phyloP scores from a whole-genome alignment of 2,888 invertebrate species.

The Rhingia rostrata region DNA sequence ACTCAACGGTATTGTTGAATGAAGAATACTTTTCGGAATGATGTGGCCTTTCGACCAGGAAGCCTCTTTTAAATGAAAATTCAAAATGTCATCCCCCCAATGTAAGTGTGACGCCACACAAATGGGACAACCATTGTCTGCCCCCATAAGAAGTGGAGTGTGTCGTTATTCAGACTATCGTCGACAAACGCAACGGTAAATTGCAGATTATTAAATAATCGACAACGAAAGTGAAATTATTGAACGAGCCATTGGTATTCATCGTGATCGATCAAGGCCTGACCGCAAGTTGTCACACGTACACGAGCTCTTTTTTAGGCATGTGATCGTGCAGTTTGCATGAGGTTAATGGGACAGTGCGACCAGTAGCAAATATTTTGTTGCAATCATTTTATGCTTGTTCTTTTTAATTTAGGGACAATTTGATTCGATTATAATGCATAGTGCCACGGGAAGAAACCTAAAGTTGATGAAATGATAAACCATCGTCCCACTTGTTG shows the following conservation, averaged over 20 bases:
- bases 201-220: conserved; percentile 54
- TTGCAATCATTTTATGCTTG: too few relatives aligned
- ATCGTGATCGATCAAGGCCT: conserved; percentile 40
- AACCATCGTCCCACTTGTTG: too few relatives aligned
- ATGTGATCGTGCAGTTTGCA: conserved; percentile 30
- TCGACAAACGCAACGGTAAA: conserved; percentile 24
- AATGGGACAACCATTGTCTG: conserved; percentile 53
- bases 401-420: too few relatives aligned
- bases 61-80: conserved; percentile 66
- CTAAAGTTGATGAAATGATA: too few relatives aligned
- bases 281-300: conserved; percentile 53
- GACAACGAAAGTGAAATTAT: conserved; percentile 68
- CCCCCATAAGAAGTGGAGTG: conserved; percentile 53
- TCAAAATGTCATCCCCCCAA: conserved; percentile 34
- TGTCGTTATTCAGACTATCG: conserved; percentile 44
- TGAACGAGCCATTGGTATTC: conserved; percentile 58
- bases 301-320: conserved; percentile 37
- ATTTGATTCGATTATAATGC: too few relatives aligned
- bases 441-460: too few relatives aligned
- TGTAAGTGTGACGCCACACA: not conserved
- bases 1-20: conserved; percentile 15
- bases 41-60: conserved; percentile 26
- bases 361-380: not conserved
- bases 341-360: conserved; percentile 38
- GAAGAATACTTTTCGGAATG: conserved; percentile 38